These are phyloP conservation scores for Parazoanthus swiftii DNA, from an alignment of 92 coral and sea anemone genomes.

Conservation along the genomic window DNA sequence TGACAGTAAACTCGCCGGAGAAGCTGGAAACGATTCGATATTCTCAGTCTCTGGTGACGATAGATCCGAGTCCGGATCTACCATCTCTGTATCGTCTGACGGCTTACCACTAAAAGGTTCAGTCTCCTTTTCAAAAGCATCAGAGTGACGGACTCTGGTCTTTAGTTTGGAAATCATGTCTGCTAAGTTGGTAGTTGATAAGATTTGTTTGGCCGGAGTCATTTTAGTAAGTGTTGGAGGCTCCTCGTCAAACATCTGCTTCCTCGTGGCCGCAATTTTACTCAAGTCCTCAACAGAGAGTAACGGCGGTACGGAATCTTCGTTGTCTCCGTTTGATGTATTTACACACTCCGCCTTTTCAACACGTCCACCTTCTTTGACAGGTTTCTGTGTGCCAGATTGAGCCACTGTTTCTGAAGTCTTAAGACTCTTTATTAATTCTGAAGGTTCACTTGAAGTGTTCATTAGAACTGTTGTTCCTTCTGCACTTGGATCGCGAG, in stretches of 20 bases:
- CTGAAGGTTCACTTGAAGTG: not conserved
- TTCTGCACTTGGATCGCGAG: not conserved
- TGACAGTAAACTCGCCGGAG: conserved; percentile 72
- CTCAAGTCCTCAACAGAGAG: conserved; percentile 90
- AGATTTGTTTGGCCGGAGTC: conserved; percentile 56
- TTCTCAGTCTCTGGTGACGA: conserved; percentile 66
- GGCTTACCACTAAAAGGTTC: conserved; percentile 37
- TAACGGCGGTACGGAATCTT: conserved; percentile 77
- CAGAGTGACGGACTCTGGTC: conserved; percentile 55
- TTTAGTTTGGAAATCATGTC: conserved; percentile 87
- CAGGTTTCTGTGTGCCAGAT: not conserved
- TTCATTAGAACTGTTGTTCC: not conserved
- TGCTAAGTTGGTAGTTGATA: conserved; percentile 57
- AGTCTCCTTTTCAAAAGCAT: conserved; percentile 7
- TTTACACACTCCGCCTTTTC: not conserved
- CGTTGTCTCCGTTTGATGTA: conserved; percentile 31
- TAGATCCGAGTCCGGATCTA: conserved; percentile 51
- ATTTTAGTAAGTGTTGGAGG: conserved; percentile 84
- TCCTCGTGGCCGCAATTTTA: conserved; percentile 77
- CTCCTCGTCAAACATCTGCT: conserved; percentile 74
- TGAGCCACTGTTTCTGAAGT: not conserved
- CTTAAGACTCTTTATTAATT: not conserved
- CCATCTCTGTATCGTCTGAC: conserved; percentile 26
- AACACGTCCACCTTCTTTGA: not conserved
- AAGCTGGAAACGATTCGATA: conserved; percentile 68